phyloP scores from a whole-genome alignment of 2,113 vertebrate genomes.

The Lethenteron reissneri region DNA sequence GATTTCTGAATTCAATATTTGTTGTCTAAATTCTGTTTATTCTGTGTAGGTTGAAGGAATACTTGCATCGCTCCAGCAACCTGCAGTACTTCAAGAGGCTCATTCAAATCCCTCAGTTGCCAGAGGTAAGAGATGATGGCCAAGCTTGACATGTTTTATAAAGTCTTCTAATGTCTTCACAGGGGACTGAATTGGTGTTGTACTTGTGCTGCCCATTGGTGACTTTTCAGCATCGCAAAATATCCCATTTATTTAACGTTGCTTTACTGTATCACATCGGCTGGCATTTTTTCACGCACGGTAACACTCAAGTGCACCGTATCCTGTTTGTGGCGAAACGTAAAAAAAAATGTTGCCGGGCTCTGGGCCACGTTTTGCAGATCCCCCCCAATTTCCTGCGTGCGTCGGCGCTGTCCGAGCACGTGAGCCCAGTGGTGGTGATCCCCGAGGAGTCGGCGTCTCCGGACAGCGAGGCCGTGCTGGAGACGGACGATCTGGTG shows the following conservation, averaged over 20 bases:
- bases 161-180: too few relatives aligned
- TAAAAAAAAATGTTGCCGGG: background rate
- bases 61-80: conserved; percentile 74
- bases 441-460: conserved; percentile 57
- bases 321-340: too few relatives aligned
- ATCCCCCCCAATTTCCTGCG: conserved; percentile 72
- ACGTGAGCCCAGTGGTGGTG: conserved; percentile 82
- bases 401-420: conserved; percentile 66
- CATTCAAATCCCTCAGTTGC: conserved; percentile 83
- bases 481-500: background rate
- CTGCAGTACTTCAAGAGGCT: conserved; percentile 91
- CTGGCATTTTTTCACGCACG: too few relatives aligned
- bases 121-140: conserved; percentile 32
- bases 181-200: too few relatives aligned
- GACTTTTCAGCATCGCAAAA: too few relatives aligned
- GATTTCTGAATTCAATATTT: too few relatives aligned
- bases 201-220: too few relatives aligned
- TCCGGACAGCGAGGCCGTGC: conserved; percentile 37
- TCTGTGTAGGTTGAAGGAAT: conserved; percentile 50
- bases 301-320: too few relatives aligned
- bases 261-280: too few relatives aligned
- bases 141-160: too few relatives aligned
- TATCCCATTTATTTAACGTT: too few relatives aligned
- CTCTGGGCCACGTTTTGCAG: conserved; percentile 12
- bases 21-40: background rate